Percentiles rank a stretch among this genome's conserved stretches.
Evolutionary conservation across 2,113 vertebrate species (phyloP).

Genomic region (Herpetotheres cachinnans): DNA sequence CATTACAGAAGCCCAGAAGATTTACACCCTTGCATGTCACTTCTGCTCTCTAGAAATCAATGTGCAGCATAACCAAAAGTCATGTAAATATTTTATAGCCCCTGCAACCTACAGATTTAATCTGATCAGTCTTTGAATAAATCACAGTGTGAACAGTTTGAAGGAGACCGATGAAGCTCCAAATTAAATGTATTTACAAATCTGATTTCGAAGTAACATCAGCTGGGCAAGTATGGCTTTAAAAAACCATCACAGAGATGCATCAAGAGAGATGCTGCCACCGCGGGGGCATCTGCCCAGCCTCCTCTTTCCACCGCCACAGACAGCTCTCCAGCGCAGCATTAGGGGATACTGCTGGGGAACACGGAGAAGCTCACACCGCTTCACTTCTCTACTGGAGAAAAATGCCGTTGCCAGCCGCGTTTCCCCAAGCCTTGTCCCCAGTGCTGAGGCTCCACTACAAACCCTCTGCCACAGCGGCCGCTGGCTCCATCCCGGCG

Average conservation of each 20-base stretch:
- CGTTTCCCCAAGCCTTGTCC: fast-evolving
- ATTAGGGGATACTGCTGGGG: background rate
- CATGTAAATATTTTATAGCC: background rate
- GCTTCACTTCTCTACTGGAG: background rate
- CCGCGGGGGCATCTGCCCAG: too few species aligned
- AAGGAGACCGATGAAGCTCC: background rate
- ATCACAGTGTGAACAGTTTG: background rate
- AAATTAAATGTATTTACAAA: background rate
- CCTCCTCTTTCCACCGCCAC: background rate
- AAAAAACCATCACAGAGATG: background rate
- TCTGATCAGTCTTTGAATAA: background rate
- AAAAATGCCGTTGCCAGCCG: background rate
- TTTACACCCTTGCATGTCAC: background rate
- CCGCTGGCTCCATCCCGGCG: background rate
- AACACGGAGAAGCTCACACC: background rate
- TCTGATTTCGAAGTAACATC: background rate
- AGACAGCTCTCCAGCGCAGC: background rate
- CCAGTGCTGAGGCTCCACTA: background rate
- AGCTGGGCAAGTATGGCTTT: background rate
- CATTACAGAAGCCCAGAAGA: background rate
- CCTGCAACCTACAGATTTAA: background rate
- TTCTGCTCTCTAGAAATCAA: background rate
- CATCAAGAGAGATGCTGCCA: background rate
- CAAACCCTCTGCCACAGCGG: fast-evolving
- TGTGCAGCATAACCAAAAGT: background rate